Percentiles rank a stretch among this genome's conserved stretches.
These are phyloP conservation scores for Baccha elongata DNA, from an alignment of 2,888 invertebrate species.

Conservation along the genomic window DNA sequence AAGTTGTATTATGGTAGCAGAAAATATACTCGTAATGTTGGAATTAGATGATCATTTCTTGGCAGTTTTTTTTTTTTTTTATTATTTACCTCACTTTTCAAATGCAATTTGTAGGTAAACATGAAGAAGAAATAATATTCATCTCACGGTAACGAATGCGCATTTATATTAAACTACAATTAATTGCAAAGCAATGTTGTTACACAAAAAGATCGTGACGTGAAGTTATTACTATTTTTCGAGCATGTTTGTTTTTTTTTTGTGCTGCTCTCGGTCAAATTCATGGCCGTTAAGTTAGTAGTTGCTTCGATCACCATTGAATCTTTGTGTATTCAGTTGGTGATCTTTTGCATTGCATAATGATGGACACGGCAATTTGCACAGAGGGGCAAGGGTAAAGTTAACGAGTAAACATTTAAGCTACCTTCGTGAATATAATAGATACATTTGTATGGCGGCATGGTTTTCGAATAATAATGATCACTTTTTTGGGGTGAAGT, in stretches of 20 bases:
- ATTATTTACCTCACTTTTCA: neutral
- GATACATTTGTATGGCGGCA: neutral
- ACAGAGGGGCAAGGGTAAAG: neutral
- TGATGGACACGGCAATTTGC: neutral
- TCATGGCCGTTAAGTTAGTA: constrained; percentile 57
- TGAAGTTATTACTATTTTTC: constrained; percentile 46
- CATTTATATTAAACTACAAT: constrained; percentile 55
- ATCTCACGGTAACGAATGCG: constrained; percentile 46
- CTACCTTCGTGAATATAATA: neutral
- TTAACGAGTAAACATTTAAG: constrained; percentile 3
- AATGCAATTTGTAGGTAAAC: constrained; percentile 33
- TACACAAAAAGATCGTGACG: constrained; percentile 50
- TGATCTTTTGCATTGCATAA: constrained; percentile 56
- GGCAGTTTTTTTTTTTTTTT: constrained; percentile 17
- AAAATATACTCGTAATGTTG: too few species aligned
- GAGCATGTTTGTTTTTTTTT: constrained; percentile 40
- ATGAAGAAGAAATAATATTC: constrained; percentile 28
- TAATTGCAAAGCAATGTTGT: constrained; percentile 45
- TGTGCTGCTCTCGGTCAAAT: constrained; percentile 45
- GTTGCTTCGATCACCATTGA: constrained; percentile 45
- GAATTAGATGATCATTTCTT: constrained; percentile 38
- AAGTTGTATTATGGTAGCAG: neutral
- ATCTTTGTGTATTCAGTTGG: constrained; percentile 22
- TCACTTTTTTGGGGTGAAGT: constrained; percentile 50
- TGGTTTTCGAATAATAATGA: constrained; percentile 48